Conservation (phyloP, 2,797 vertebrate species). For the Poecilia gillii region DNA sequence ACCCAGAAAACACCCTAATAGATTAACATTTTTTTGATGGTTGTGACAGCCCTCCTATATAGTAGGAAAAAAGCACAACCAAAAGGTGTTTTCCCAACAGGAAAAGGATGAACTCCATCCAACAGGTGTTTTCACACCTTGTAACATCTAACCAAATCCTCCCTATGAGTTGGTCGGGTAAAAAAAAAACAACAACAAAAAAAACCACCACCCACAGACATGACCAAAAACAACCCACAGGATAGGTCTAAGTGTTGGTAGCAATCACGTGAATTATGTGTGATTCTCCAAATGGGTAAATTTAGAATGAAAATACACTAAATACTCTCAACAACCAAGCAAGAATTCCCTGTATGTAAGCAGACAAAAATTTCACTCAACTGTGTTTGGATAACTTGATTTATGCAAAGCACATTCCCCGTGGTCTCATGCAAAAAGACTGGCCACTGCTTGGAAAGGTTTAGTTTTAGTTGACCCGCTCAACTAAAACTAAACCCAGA, state of each 20-base stretch:
- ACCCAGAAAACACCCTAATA: too few relatives aligned
- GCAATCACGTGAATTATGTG: background rate
- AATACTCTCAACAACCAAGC: background rate
- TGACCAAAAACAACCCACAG: background rate
- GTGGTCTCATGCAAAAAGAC: background rate
- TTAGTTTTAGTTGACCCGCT: background rate
- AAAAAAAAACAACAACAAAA: background rate
- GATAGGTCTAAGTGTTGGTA: background rate
- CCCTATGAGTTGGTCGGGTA: background rate
- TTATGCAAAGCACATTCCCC: constrained; percentile 8
- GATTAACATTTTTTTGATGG: too few relatives aligned
- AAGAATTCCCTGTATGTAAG: background rate
- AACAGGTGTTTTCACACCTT: background rate
- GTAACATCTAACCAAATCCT: background rate
- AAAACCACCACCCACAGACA: background rate
- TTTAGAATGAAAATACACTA: background rate
- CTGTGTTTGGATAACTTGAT: background rate
- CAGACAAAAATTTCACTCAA: background rate
- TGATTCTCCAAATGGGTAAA: background rate
- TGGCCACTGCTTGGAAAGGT: background rate
- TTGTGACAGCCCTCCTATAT: background rate
- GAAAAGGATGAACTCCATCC: background rate
- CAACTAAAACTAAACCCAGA: too few relatives aligned
- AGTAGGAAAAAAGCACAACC: background rate
- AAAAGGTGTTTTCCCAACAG: background rate